A percentile compares a stretch with the other conserved stretches of the same genome.
These are phyloP conservation scores for Diachrysia chrysitis DNA, from an alignment of 2,888 invertebrate genomes.

Conservation along the genomic window DNA sequence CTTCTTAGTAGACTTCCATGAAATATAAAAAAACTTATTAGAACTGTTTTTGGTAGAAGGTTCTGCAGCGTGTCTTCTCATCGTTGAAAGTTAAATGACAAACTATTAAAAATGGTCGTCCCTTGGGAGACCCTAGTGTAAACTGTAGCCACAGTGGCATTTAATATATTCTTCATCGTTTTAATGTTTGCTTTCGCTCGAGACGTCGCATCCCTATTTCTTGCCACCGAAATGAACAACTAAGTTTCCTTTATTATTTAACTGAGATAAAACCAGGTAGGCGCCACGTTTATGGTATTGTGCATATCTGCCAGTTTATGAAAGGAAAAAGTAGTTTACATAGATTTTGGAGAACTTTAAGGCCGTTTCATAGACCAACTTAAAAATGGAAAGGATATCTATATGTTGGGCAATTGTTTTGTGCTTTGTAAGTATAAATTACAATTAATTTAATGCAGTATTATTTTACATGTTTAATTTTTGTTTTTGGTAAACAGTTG, in stretches of 20 bases:
- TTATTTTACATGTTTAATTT: too few species aligned
- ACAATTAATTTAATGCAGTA: too few species aligned
- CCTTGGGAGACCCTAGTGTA: too few species aligned
- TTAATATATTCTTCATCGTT: not conserved
- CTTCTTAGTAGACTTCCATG: too few species aligned
- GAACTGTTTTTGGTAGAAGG: too few species aligned
- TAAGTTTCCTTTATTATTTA: constrained; percentile 27
- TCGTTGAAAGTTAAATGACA: too few species aligned
- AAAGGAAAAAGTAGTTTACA: constrained; percentile 20
- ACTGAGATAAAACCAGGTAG: constrained; percentile 33
- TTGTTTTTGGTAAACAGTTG: too few species aligned
- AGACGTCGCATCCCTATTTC: constrained; percentile 26
- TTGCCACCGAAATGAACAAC: constrained; percentile 15
- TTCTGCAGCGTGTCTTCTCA: too few species aligned
- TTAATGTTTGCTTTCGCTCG: not conserved
- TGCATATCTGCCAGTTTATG: constrained; percentile 14
- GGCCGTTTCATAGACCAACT: not conserved
- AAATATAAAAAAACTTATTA: too few species aligned
- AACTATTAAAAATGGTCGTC: too few species aligned
- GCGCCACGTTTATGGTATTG: constrained; percentile 25
- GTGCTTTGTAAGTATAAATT: not conserved
- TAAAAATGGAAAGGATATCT: not conserved
- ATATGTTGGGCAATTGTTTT: not conserved
- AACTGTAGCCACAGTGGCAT: too few species aligned
- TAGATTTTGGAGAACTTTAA: not conserved